Evolutionary conservation across 2,113 vertebrate genomes (phyloP).

Genomic region (Megaptera novaeangliae): DNA sequence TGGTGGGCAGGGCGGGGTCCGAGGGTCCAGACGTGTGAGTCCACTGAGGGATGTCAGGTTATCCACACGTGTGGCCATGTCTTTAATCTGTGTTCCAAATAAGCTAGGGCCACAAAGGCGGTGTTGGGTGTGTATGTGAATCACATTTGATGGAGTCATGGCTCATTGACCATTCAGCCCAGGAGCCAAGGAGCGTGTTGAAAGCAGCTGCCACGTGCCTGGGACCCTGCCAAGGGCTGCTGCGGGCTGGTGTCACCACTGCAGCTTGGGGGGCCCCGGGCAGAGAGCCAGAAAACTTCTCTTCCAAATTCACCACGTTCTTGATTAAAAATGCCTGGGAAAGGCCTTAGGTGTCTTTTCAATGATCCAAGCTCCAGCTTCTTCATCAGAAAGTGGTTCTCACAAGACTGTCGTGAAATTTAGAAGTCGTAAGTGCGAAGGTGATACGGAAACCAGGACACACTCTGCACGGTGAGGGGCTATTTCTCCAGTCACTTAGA

Average conservation of each 20-base stretch:
- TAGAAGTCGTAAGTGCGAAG: no score
- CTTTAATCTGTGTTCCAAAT: neutral
- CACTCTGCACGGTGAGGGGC: neutral
- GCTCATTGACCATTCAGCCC: neutral
- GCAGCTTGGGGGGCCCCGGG: neutral
- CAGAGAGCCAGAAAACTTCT: neutral
- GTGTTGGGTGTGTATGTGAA: no score
- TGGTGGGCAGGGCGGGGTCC: neutral
- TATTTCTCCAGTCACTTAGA: neutral
- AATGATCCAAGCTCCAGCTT: neutral
- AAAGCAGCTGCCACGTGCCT: neutral
- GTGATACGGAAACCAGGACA: accelerated
- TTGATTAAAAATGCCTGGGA: neutral
- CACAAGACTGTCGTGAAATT: no score
- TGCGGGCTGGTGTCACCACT: neutral
- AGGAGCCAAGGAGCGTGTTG: neutral
- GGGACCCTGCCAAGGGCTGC: neutral
- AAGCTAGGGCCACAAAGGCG: neutral
- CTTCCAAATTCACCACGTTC: neutral
- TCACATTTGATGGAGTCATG: neutral
- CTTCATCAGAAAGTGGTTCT: neutral
- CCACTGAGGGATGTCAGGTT: neutral
- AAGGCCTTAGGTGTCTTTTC: neutral
- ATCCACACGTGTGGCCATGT: neutral
- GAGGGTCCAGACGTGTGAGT: neutral